Percentiles rank a stretch among this genome's conserved stretches.
These are phyloP conservation scores for Oligia fasciuncula DNA, from an alignment of 2,888 invertebrate genomes.

Conservation along the genomic window DNA sequence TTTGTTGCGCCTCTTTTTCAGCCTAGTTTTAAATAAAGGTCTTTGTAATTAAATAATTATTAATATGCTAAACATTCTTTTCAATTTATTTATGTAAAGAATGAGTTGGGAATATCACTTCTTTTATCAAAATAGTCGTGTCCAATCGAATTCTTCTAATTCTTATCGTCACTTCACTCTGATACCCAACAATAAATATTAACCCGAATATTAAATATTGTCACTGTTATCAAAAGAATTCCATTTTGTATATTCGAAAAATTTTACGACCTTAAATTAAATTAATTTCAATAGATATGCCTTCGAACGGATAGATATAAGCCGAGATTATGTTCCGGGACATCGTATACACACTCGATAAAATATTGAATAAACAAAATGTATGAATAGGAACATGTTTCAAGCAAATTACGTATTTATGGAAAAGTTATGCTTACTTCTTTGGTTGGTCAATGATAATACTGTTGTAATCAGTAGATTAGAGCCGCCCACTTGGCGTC, in stretches of 20 bases:
- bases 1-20: too few species aligned
- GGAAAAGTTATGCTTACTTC: constrained; percentile 79
- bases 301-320: constrained; percentile 65
- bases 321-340: constrained; percentile 72
- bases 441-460: constrained; percentile 81
- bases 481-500: constrained; percentile 81
- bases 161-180: constrained; percentile 36
- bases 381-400: constrained; percentile 77
- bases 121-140: not conserved
- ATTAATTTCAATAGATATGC: constrained; percentile 73
- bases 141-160: constrained; percentile 32
- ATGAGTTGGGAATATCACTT: not conserved
- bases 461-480: constrained; percentile 85
- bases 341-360: constrained; percentile 75
- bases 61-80: not conserved
- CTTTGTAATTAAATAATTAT: not conserved
- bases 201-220: constrained; percentile 60
- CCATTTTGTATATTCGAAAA: constrained; percentile 59
- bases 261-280: constrained; percentile 73
- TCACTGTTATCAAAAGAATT: constrained; percentile 65
- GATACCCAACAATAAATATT: constrained; percentile 60
- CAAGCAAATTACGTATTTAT: constrained; percentile 85
- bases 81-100: not conserved
- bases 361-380: constrained; percentile 82
- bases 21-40: not conserved